Evolutionary conservation across 2,113 vertebrate genomes (phyloP).

Genomic region (Phalacrocorax aristotelis): DNA sequence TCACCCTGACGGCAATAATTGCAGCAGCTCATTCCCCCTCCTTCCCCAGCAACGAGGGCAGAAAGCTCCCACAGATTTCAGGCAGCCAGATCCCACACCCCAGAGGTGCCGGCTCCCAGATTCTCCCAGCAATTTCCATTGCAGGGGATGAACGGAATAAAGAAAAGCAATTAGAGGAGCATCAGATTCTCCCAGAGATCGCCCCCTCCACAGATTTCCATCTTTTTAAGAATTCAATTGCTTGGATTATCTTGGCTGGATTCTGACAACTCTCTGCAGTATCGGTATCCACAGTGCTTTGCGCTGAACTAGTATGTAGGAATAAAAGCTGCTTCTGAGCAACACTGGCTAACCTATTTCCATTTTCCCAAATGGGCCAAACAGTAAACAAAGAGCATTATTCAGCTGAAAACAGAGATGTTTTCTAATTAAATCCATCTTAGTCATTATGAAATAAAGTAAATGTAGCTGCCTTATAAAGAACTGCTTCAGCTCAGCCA

Average conservation of each 20-base stretch:
- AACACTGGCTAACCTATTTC: not conserved
- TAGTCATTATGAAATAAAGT: not conserved
- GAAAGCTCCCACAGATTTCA: not conserved
- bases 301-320: not conserved
- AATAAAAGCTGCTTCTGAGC: not conserved
- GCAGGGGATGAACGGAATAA: not conserved
- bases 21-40: not conserved
- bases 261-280: not conserved
- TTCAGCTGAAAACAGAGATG: slow-evolving; percentile 5
- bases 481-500: not conserved
- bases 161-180: not conserved
- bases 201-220: not conserved
- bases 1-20: not conserved
- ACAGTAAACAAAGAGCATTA: slow-evolving; percentile 31
- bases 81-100: not conserved
- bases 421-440: slow-evolving; percentile 27
- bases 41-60: not conserved
- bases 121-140: not conserved
- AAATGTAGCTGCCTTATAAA: not conserved
- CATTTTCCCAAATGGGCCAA: not conserved
- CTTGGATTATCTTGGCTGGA: not conserved
- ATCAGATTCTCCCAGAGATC: not conserved
- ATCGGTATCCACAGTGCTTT: not conserved
- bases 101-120: not conserved
- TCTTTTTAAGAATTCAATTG: not conserved